phyloP scores from a whole-genome alignment of 1,140 invertebrate species.

The Penaeus vannamei region DNA sequence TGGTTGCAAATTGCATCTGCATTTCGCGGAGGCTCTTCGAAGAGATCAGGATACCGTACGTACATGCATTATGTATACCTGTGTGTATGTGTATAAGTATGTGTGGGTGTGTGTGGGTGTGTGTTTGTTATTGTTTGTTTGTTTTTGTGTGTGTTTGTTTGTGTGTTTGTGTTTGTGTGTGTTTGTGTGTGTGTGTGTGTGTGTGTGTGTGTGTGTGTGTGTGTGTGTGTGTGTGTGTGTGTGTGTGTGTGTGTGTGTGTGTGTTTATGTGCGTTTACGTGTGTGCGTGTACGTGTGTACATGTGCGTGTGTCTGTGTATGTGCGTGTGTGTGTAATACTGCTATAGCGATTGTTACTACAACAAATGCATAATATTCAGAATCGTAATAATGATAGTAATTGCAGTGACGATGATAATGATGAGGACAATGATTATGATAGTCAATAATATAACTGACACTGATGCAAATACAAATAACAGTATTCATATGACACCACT shows the following conservation, averaged over 20 bases:
- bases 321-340: background rate
- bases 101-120: background rate
- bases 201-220: background rate
- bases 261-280: background rate
- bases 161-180: slow-evolving; percentile 1
- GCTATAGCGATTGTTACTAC: too few relatives aligned
- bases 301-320: slow-evolving; percentile 6
- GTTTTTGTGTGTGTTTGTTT: background rate
- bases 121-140: background rate
- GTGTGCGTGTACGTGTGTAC: slow-evolving; percentile 21
- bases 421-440: too few relatives aligned
- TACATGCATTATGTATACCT: background rate
- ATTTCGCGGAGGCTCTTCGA: too few relatives aligned
- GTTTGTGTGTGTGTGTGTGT: slow-evolving; percentile 16
- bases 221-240: slow-evolving; percentile 30
- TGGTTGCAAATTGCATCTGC: too few relatives aligned
- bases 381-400: too few relatives aligned
- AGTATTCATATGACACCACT: too few relatives aligned
- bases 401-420: too few relatives aligned
- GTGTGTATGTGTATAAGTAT: slow-evolving; percentile 5
- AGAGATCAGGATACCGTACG: background rate
- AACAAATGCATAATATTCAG: too few relatives aligned
- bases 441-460: too few relatives aligned
- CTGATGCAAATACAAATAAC: too few relatives aligned
- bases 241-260: background rate